Evolutionary conservation across 2,113 vertebrate species (phyloP).

Genomic region (Serranochromis macrocephalus): DNA sequence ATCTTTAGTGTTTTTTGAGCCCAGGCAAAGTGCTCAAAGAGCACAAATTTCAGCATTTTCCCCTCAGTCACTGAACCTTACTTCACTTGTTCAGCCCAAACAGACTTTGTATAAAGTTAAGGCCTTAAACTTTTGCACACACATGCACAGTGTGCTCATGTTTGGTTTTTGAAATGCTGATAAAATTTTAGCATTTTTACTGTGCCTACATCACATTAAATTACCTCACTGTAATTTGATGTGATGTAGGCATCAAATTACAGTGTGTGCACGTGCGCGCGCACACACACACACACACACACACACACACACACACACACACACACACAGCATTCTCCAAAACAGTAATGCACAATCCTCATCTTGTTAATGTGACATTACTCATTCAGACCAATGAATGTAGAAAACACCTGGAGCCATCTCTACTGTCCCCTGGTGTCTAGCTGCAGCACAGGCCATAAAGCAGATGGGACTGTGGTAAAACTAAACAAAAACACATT

Average conservation of each 20-base stretch:
- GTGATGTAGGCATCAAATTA: not conserved
- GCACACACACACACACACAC: not conserved
- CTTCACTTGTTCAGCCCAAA: not conserved
- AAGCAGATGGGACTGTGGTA: not conserved
- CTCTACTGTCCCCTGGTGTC: not conserved
- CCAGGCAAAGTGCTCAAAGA: not conserved
- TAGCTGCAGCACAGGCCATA: not conserved
- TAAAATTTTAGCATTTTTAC: not conserved
- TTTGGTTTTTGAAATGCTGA: not conserved
- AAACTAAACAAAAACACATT: not conserved
- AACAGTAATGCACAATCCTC: not conserved
- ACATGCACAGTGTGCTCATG: not conserved
- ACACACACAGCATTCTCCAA: not conserved
- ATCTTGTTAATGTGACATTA: not conserved
- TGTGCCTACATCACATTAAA: not conserved
- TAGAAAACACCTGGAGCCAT: not conserved
- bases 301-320: not conserved
- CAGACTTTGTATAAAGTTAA: not conserved
- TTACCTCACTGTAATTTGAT: not conserved
- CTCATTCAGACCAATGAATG: not conserved
- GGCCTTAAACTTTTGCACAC: not conserved
- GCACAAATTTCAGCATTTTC: not conserved
- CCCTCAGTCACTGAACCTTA: not conserved
- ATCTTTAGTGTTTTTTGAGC: not conserved
- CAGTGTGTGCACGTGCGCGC: not conserved